phyloP scores from a whole-genome alignment of 2,888 invertebrate species.

The Dichetophora obliterata region DNA sequence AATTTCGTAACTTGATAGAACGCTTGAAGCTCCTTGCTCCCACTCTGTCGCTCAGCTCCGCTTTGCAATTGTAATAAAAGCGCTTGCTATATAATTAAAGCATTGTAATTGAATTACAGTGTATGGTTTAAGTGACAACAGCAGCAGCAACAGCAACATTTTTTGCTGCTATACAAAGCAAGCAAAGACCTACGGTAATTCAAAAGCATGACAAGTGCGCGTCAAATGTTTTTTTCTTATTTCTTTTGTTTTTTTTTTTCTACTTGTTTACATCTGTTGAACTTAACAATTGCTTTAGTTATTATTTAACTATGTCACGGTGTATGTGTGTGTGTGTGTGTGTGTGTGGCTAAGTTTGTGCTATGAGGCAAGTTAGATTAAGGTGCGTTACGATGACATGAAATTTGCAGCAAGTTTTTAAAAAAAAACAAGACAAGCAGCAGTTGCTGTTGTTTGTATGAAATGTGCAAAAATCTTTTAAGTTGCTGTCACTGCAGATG shows the following conservation, averaged over 20 bases:
- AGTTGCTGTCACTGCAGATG: neutral
- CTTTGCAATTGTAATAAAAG: neutral
- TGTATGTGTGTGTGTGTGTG: conserved; percentile 14
- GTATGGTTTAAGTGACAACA: conserved; percentile 13
- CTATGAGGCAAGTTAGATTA: neutral
- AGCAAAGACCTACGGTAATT: too few species aligned
- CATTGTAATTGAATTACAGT: conserved; percentile 15
- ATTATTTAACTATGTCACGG: neutral
- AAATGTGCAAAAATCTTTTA: too few species aligned
- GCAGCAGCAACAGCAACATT: conserved; percentile 8
- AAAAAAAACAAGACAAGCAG: too few species aligned
- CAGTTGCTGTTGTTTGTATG: too few species aligned
- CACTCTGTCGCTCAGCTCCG: too few species aligned
- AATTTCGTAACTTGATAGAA: neutral
- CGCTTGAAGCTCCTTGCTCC: neutral
- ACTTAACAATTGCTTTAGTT: neutral
- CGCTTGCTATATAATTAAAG: neutral
- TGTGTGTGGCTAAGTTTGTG: neutral
- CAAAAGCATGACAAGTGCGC: too few species aligned
- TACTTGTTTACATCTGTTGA: neutral
- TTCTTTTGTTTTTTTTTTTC: too few species aligned
- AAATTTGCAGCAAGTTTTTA: neutral
- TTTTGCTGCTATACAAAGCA: too few species aligned
- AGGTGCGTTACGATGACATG: conserved; percentile 19
- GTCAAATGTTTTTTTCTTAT: neutral